Conservation (phyloP, 2,113 vertebrate genomes). For the Myrmecophaga tridactyla region DNA sequence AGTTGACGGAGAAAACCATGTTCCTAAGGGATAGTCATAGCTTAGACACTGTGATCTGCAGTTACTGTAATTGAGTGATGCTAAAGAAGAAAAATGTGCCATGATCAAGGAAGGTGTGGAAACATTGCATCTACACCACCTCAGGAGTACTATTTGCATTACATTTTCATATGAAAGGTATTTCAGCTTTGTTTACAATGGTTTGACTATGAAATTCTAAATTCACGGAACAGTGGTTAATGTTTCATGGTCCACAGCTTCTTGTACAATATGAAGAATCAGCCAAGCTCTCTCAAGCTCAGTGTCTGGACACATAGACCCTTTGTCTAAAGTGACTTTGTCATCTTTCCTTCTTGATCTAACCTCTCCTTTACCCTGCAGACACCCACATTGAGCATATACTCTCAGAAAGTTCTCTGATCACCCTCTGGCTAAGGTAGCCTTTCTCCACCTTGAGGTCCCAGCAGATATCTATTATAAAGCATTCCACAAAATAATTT, state of each 20-base stretch:
- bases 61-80: not conserved
- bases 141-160: not conserved
- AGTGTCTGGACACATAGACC: not conserved
- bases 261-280: not conserved
- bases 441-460: not conserved
- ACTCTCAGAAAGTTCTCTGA: not conserved
- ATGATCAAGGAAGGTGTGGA: not conserved
- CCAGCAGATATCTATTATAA: not conserved
- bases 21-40: not conserved
- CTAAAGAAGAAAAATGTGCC: not conserved
- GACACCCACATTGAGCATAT: not conserved
- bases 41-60: not conserved
- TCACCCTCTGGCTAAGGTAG: not conserved
- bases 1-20: not conserved
- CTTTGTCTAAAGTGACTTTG: not conserved
- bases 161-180: slow-evolving; percentile 6
- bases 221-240: not conserved
- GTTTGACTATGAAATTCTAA: not conserved
- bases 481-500: not conserved
- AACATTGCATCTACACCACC: not conserved
- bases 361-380: not conserved
- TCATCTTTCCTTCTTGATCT: not conserved
- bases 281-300: not conserved
- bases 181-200: slow-evolving; percentile 9
- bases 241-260: not conserved